A percentile compares a stretch with the other conserved stretches of the same genome.
Conservation (phyloP, 2,888 invertebrate genomes). For the Drosophila demipolita region DNA sequence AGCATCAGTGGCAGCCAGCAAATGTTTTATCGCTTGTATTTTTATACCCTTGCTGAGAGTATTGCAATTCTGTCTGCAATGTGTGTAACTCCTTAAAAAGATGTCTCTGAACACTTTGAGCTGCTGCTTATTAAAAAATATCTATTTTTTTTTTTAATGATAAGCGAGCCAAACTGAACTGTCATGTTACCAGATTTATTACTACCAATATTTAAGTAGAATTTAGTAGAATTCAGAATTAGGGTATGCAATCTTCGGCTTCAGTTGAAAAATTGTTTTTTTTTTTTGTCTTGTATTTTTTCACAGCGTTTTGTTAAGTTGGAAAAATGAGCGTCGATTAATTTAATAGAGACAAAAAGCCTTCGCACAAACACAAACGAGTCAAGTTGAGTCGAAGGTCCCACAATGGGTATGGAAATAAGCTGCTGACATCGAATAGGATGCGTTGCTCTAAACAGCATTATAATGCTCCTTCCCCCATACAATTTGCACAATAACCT, state of each 20-base stretch:
- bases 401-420: constrained; percentile 40
- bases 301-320: constrained; percentile 77
- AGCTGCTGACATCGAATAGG: constrained; percentile 19
- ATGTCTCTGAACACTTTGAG: neutral
- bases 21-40: constrained; percentile 79
- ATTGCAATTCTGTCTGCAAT: neutral
- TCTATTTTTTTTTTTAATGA: neutral
- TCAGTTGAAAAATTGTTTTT: neutral
- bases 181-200: neutral
- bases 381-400: constrained; percentile 17
- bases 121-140: fast-evolving
- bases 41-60: constrained; percentile 10
- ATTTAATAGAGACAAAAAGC: constrained; percentile 84
- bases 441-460: constrained; percentile 13
- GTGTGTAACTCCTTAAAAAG: neutral
- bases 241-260: neutral
- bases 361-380: constrained; percentile 57
- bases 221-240: no score
- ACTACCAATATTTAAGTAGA: neutral
- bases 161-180: neutral
- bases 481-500: neutral
- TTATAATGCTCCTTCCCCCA: constrained; percentile 5
- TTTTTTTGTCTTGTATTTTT: constrained; percentile 33
- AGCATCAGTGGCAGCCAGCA: constrained; percentile 58
- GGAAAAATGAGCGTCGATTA: constrained; percentile 83